These are phyloP conservation scores for Torymus tubicola DNA, from an alignment of 2,888 invertebrate species.

Conservation along the genomic window DNA sequence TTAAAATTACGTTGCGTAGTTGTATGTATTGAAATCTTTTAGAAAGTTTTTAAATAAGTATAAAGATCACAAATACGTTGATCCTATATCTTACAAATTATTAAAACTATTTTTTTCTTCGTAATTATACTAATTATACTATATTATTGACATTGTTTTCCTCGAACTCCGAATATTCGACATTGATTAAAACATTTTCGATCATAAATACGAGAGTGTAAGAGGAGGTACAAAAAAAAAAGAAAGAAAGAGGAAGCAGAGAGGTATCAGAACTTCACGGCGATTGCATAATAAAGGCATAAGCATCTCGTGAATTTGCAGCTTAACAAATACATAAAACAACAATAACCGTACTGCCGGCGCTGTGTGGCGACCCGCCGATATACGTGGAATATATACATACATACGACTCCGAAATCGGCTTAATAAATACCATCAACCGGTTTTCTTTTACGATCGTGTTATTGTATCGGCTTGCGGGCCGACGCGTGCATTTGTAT, in stretches of 20 bases:
- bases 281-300: constrained; percentile 42
- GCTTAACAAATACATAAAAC: constrained; percentile 28
- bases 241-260: not conserved
- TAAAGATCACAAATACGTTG: too few species aligned
- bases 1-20: too few species aligned
- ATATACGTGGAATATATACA: not conserved
- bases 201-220: constrained; percentile 14
- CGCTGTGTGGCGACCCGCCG: not conserved
- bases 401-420: constrained; percentile 5
- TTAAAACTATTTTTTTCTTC: too few species aligned
- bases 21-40: too few species aligned
- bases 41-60: too few species aligned
- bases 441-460: constrained; percentile 46
- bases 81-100: too few species aligned
- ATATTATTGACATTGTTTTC: too few species aligned
- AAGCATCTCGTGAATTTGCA: constrained; percentile 35
- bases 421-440: constrained; percentile 48
- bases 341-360: constrained; percentile 8
- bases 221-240: not conserved
- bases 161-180: not conserved
- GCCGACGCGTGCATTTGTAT: constrained; percentile 26
- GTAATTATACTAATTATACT: too few species aligned
- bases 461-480: constrained; percentile 42
- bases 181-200: not conserved
- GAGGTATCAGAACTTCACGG: not conserved